Conservation (phyloP, 2,888 invertebrate genomes). For the Meteorus cinctellus region DNA sequence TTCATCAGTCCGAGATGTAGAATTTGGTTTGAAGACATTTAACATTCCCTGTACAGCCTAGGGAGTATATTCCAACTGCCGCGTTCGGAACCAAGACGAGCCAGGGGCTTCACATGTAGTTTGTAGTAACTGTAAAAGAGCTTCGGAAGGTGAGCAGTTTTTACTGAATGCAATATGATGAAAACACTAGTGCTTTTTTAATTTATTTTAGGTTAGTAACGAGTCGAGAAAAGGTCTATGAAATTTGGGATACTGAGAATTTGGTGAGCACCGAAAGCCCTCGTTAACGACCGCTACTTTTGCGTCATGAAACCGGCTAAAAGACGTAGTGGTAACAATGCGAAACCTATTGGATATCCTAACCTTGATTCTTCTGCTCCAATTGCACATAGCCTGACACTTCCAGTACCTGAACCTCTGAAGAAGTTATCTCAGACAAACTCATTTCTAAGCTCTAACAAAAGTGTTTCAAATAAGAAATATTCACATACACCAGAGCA, state of each 20-base stretch:
- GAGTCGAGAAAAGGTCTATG: too few relatives aligned
- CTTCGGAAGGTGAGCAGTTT: slow-evolving; percentile 44
- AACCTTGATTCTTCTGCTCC: slow-evolving; percentile 42
- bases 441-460: too few relatives aligned
- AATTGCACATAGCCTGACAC: slow-evolving; percentile 22
- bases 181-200: too few relatives aligned
- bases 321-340: too few relatives aligned
- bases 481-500: too few relatives aligned
- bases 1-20: too few relatives aligned
- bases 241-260: slow-evolving; percentile 58
- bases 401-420: slow-evolving; percentile 32
- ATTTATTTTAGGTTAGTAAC: too few relatives aligned
- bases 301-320: slow-evolving; percentile 55
- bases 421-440: slow-evolving; percentile 16
- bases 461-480: slow-evolving; percentile 14
- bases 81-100: slow-evolving; percentile 56
- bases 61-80: too few relatives aligned
- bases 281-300: slow-evolving; percentile 62
- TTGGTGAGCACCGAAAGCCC: slow-evolving; percentile 60
- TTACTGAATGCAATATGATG: too few relatives aligned
- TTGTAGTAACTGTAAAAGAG: slow-evolving; percentile 50
- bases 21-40: too few relatives aligned
- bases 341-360: slow-evolving; percentile 45
- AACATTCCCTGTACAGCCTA: too few relatives aligned
- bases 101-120: slow-evolving; percentile 54